A percentile compares a stretch with the other conserved stretches of the same genome.
Evolutionary conservation across 2,888 invertebrate genomes (phyloP).

Genomic region (Dynastes hyllus): DNA sequence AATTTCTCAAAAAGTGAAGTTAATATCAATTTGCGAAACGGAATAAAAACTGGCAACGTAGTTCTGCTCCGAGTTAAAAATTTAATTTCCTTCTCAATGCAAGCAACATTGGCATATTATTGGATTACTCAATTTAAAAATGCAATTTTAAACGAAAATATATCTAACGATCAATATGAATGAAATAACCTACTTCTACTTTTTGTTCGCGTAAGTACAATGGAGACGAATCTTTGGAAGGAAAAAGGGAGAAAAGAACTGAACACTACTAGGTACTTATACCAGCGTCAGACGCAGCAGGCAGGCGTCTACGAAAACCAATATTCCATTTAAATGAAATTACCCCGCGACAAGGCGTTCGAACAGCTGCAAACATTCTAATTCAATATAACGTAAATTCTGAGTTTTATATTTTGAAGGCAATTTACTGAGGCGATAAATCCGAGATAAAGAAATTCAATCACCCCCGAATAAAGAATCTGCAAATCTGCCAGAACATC

Average conservation of each 20-base stretch:
- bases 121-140: no score
- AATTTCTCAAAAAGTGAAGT: no score
- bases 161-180: not conserved
- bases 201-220: not conserved
- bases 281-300: slow-evolving; percentile 4
- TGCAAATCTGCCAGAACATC: slow-evolving; percentile 50
- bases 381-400: slow-evolving; percentile 45
- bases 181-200: not conserved
- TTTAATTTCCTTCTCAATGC: not conserved
- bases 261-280: not conserved
- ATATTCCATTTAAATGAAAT: slow-evolving; percentile 43
- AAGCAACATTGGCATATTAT: not conserved
- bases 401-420: slow-evolving; percentile 49
- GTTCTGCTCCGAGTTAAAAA: not conserved
- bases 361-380: slow-evolving; percentile 45
- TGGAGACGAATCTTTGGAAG: not conserved
- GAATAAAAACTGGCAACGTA: no score
- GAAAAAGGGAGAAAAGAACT: not conserved
- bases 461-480: slow-evolving; percentile 48
- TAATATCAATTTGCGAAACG: no score
- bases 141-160: not conserved
- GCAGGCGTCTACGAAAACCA: slow-evolving; percentile 25
- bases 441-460: slow-evolving; percentile 52
- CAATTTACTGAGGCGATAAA: slow-evolving; percentile 50
- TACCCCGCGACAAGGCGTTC: slow-evolving; percentile 37